These are phyloP conservation scores for Pollenia labialis DNA, from an alignment of 2,888 invertebrate genomes.

Conservation along the genomic window DNA sequence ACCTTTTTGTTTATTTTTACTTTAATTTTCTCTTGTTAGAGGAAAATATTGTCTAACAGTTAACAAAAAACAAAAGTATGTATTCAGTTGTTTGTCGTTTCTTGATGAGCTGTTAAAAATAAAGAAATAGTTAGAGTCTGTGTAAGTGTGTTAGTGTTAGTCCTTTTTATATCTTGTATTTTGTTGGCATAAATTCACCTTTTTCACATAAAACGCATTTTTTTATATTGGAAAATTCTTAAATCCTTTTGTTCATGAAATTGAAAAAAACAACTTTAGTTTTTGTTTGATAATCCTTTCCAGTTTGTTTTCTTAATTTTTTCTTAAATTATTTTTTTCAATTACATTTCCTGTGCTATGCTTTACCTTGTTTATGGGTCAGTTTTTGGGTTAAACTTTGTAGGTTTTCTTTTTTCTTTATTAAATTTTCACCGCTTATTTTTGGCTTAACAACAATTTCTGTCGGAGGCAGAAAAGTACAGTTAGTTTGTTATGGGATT, in stretches of 20 bases:
- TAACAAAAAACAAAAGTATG: slow-evolving; percentile 4
- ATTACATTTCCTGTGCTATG: slow-evolving; percentile 22
- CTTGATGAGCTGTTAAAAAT: slow-evolving; percentile 47
- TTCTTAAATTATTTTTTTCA: not conserved
- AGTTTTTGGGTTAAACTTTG: slow-evolving; percentile 10
- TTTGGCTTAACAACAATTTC: not conserved
- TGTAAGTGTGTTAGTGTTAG: not conserved
- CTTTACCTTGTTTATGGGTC: slow-evolving; percentile 14
- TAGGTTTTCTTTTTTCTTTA: not conserved
- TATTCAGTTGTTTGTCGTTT: slow-evolving; percentile 48
- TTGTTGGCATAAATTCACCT: slow-evolving; percentile 16
- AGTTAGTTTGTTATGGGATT: not conserved
- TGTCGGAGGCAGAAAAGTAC: not conserved
- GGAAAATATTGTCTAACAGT: not conserved
- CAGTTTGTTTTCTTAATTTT: slow-evolving; percentile 12
- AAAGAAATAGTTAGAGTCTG: not conserved
- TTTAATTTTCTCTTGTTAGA: not conserved
- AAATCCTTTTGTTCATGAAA: slow-evolving; percentile 20
- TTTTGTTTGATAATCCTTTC: slow-evolving; percentile 20
- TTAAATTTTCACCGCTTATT: not conserved
- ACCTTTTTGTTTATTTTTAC: not conserved
- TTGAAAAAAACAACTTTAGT: slow-evolving; percentile 14
- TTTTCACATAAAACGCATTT: slow-evolving; percentile 11
- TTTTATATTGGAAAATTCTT: slow-evolving; percentile 1
- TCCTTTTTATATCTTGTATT: not conserved